These are phyloP conservation scores for Tinea semifulvella DNA, from an alignment of 2,888 invertebrate species.

Conservation along the genomic window DNA sequence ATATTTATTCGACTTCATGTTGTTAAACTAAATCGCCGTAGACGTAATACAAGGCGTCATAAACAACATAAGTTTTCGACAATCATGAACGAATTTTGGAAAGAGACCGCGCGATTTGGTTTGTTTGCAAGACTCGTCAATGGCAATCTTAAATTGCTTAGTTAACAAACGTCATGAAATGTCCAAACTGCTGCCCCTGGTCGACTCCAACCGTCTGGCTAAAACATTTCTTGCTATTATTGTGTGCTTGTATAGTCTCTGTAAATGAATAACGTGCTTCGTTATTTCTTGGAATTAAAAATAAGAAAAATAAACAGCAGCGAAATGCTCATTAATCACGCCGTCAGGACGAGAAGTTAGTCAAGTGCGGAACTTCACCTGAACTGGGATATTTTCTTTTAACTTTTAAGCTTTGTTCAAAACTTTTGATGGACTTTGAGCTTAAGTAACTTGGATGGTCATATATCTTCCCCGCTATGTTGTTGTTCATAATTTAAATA, in stretches of 20 bases:
- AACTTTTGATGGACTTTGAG: conserved; percentile 25
- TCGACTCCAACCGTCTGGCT: too few species aligned
- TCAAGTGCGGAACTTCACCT: conserved; percentile 51
- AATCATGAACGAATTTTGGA: too few species aligned
- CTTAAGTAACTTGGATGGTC: conserved; percentile 42
- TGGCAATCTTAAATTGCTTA: too few species aligned
- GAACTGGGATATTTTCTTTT: conserved; percentile 62
- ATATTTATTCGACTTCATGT: too few species aligned
- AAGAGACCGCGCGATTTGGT: too few species aligned
- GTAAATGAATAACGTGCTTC: background rate
- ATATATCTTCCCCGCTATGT: conserved; percentile 38
- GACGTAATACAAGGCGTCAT: too few species aligned
- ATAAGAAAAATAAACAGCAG: conserved; percentile 37
- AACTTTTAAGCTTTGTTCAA: conserved; percentile 46
- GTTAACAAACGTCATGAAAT: too few species aligned
- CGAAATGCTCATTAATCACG: conserved; percentile 52
- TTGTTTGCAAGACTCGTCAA: too few species aligned
- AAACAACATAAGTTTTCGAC: too few species aligned
- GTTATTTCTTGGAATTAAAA: background rate
- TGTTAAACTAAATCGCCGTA: too few species aligned
- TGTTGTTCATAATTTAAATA: conserved; percentile 9
- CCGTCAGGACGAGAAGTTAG: conserved; percentile 40
- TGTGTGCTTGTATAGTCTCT: background rate
- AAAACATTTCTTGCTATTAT: too few species aligned
- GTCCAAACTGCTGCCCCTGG: too few species aligned